Conservation (phyloP, 2,888 invertebrate species). For the Cryptops parisi region DNA sequence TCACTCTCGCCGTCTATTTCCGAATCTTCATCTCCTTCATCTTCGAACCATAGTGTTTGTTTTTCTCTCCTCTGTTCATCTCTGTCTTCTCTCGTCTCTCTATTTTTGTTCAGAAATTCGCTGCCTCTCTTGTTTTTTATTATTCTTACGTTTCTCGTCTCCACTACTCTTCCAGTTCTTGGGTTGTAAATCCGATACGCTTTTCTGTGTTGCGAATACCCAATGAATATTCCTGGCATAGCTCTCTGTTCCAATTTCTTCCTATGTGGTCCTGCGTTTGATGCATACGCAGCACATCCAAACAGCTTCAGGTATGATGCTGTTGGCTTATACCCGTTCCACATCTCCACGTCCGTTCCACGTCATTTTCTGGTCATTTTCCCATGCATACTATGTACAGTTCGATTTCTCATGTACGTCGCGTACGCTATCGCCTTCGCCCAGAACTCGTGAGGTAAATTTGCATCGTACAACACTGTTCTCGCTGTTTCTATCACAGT, state of each 20-base stretch:
- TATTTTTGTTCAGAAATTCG: neutral
- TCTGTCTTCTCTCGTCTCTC: neutral
- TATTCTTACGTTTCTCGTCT: neutral
- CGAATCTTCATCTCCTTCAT: neutral
- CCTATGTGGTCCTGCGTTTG: neutral
- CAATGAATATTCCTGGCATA: neutral
- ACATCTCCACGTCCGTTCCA: neutral
- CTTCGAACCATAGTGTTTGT: too few relatives aligned
- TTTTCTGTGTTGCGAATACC: neutral
- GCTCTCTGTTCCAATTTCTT: neutral
- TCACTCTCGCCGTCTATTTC: neutral
- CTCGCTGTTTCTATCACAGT: neutral
- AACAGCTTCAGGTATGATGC: neutral
- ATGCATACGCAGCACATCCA: neutral
- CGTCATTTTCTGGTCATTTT: too few relatives aligned
- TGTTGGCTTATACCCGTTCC: neutral
- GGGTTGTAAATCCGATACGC: neutral
- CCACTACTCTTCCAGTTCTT: neutral
- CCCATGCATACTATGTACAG: neutral
- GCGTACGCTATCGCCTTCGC: neutral
- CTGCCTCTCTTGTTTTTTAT: neutral
- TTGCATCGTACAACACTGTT: neutral
- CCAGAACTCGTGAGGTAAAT: neutral
- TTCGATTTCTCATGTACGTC: neutral
- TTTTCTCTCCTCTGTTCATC: neutral